These are phyloP conservation scores for Brachionus rotundiformis DNA, from an alignment of 1,140 invertebrate species.

Conservation along the genomic window DNA sequence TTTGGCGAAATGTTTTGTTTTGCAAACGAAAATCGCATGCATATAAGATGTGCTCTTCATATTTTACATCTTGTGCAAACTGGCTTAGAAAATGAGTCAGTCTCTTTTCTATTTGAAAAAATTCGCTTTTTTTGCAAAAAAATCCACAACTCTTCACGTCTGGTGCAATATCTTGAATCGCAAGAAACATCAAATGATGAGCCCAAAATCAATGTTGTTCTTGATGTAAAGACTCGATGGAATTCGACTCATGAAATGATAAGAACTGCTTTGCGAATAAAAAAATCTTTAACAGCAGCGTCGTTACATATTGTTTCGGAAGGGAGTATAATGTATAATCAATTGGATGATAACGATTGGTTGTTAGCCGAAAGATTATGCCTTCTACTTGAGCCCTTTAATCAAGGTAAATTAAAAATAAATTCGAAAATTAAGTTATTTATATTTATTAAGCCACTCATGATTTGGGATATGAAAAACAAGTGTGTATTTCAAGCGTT, in stretches of 20 bases:
- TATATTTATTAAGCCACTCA: background rate
- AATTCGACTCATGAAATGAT: background rate
- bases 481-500: background rate
- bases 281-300: background rate
- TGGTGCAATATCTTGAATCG: background rate
- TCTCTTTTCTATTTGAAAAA: background rate
- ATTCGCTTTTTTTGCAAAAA: background rate
- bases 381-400: background rate
- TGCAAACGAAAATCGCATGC: background rate
- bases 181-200: background rate
- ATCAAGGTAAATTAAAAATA: constrained; percentile 23
- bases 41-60: background rate
- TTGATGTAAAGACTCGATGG: background rate
- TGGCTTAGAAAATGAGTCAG: background rate
- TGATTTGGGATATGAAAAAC: background rate
- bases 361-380: background rate
- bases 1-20: background rate
- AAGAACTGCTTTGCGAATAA: background rate
- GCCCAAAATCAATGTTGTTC: background rate
- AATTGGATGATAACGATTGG: constrained; percentile 1
- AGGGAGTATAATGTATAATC: background rate
- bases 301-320: background rate
- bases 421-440: background rate
- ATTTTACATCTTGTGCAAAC: background rate
- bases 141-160: background rate